Evolutionary conservation across 2,888 invertebrate species (phyloP).

Genomic region (Trichopria drosophilae): DNA sequence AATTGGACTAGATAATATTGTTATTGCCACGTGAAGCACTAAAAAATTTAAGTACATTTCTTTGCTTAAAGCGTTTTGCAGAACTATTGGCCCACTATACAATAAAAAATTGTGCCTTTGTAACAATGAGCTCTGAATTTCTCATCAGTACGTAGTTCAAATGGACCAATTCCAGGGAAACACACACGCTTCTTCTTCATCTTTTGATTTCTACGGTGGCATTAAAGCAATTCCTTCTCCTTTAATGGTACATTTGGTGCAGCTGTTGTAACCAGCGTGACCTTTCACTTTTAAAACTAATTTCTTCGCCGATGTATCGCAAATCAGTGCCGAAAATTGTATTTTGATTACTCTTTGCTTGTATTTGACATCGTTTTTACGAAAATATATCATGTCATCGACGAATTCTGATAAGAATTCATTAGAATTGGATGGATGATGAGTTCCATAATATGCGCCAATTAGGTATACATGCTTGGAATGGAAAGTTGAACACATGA

Average conservation of each 20-base stretch:
- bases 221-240: conserved; percentile 19
- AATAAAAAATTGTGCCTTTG: no score
- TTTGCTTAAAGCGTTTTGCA: conserved; percentile 2
- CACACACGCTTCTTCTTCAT: not conserved
- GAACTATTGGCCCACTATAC: no score
- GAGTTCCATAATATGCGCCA: not conserved
- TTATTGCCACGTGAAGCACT: conserved; percentile 33
- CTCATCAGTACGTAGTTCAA: not conserved
- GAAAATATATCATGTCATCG: conserved; percentile 16
- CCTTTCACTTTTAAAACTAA: conserved; percentile 29
- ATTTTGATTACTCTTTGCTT: conserved; percentile 8
- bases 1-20: conserved; percentile 33
- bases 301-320: conserved; percentile 35
- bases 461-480: no score
- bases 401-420: conserved; percentile 24
- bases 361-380: conserved; percentile 6
- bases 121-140: not conserved
- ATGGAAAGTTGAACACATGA: no score
- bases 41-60: conserved; percentile 39
- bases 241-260: conserved; percentile 31
- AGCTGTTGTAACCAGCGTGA: conserved; percentile 30
- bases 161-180: conserved; percentile 1
- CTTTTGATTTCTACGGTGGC: no score
- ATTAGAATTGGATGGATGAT: conserved; percentile 3
- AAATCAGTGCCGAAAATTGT: conserved; percentile 23